These are phyloP conservation scores for Carabus problematicus DNA, from an alignment of 2,888 invertebrate genomes.

Conservation along the genomic window DNA sequence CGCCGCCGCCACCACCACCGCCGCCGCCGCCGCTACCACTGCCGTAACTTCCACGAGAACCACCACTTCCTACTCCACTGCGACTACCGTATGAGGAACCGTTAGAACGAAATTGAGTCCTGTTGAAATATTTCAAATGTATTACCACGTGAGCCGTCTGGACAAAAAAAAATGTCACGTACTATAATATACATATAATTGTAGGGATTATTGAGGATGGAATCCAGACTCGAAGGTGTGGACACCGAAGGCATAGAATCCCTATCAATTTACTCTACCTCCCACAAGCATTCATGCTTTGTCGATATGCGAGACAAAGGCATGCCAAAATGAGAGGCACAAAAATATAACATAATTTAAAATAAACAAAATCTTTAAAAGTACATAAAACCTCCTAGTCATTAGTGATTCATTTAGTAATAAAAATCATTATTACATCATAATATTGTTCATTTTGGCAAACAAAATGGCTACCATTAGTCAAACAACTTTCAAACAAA, in stretches of 20 bases:
- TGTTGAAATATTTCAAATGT: not conserved
- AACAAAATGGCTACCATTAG: conserved; percentile 41
- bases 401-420: conserved; percentile 1
- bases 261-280: conserved; percentile 34
- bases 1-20: conserved; percentile 48
- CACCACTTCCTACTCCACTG: conserved; percentile 39
- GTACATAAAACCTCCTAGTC: conserved; percentile 8
- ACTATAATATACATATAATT: conserved; percentile 54
- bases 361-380: conserved; percentile 11
- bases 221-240: conserved; percentile 71
- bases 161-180: conserved; percentile 55
- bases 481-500: conserved; percentile 19
- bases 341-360: not conserved
- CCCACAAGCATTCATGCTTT: conserved; percentile 57
- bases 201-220: conserved; percentile 67
- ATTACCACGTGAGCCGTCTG: not conserved
- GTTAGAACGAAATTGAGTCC: conserved; percentile 43
- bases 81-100: conserved; percentile 49
- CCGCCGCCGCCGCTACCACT: conserved; percentile 50
- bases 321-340: conserved; percentile 41
- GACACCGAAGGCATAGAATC: conserved; percentile 72
- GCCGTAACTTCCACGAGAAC: conserved; percentile 50
- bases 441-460: conserved; percentile 26
- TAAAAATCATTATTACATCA: conserved; percentile 37
- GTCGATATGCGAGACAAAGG: conserved; percentile 39